These are phyloP conservation scores for Nemotelus nigrinus DNA, from an alignment of 2,888 invertebrate genomes.

Conservation along the genomic window DNA sequence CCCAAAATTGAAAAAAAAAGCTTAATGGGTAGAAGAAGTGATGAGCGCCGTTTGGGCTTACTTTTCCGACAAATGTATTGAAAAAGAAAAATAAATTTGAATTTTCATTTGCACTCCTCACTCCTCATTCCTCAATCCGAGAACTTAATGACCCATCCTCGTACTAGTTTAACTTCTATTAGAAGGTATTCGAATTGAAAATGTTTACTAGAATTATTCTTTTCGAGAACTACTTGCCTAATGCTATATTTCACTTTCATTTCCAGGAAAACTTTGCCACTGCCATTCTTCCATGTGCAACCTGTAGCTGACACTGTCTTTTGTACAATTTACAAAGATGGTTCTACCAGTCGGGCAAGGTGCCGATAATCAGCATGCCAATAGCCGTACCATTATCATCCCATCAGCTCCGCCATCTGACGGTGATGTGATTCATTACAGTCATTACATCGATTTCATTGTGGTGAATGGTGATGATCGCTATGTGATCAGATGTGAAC, in stretches of 20 bases:
- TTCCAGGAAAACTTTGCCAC: slow-evolving; percentile 17
- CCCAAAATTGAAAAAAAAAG: too few species aligned
- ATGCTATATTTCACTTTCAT: too few species aligned
- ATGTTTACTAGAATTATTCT: not conserved
- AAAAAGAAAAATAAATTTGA: too few species aligned
- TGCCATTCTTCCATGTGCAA: slow-evolving; percentile 40
- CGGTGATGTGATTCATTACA: slow-evolving; percentile 51
- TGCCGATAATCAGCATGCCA: slow-evolving; percentile 60
- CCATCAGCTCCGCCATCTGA: slow-evolving; percentile 63
- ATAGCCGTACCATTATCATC: slow-evolving; percentile 54
- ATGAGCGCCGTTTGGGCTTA: too few species aligned
- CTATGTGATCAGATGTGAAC: slow-evolving; percentile 63
- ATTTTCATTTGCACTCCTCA: too few species aligned
- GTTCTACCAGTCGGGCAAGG: slow-evolving; percentile 63
- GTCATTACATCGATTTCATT: slow-evolving; percentile 63
- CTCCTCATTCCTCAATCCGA: too few species aligned
- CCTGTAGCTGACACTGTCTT: slow-evolving; percentile 14
- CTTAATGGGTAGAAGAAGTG: too few species aligned
- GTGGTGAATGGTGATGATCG: slow-evolving; percentile 64
- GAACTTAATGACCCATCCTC: too few species aligned
- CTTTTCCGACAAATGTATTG: too few species aligned
- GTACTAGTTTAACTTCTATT: too few species aligned
- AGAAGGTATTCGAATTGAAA: too few species aligned
- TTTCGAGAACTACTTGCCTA: not conserved
- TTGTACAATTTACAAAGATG: slow-evolving; percentile 54